Conservation (phyloP, 2,113 vertebrate species). For the Cettia cetti region DNA sequence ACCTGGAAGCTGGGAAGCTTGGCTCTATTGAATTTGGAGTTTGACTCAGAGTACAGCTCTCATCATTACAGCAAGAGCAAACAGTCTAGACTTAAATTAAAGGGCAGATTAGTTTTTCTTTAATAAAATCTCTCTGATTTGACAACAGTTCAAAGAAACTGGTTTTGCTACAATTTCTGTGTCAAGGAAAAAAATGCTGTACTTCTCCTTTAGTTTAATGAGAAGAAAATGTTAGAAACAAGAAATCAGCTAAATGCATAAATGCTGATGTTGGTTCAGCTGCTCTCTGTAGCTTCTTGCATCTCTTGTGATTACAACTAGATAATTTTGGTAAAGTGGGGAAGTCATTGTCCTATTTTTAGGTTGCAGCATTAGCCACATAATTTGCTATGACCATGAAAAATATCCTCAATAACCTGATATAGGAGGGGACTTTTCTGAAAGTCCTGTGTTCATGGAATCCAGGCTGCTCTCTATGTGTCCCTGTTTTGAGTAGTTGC, state of each 20-base stretch:
- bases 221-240: neutral
- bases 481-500: neutral
- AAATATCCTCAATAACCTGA: neutral
- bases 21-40: neutral
- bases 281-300: neutral
- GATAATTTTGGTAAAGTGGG: neutral
- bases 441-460: neutral
- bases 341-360: neutral
- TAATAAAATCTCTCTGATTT: neutral
- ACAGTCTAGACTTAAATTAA: neutral
- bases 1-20: neutral
- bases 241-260: neutral
- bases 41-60: neutral
- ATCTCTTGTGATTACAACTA: neutral
- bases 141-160: neutral
- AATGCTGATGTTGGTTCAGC: neutral
- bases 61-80: neutral
- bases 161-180: neutral
- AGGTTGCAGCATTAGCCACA: neutral
- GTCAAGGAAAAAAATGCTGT: neutral
- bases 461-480: neutral
- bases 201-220: neutral
- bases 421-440: neutral
- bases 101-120: neutral
- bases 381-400: neutral